phyloP scores from a whole-genome alignment of 2,113 vertebrate species.

The Triplophysa tibetana region DNA sequence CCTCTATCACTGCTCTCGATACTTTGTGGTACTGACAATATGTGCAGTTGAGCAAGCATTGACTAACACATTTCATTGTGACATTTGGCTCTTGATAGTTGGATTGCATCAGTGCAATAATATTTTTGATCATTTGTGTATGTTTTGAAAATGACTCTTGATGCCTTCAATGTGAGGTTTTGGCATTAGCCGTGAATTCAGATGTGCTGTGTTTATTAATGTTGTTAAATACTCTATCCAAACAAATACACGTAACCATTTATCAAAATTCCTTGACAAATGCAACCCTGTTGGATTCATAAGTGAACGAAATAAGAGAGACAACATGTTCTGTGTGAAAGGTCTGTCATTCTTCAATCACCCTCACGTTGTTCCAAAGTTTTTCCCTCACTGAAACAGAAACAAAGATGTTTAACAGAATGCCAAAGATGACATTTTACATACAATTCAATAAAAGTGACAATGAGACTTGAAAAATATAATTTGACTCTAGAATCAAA shows the following conservation, averaged over 20 bases:
- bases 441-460: no score
- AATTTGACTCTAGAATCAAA: no score
- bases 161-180: slow-evolving; percentile 12
- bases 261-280: background rate
- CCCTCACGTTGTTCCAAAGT: no score
- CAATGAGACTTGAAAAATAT: background rate
- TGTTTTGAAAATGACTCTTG: slow-evolving; percentile 33
- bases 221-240: background rate
- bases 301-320: background rate
- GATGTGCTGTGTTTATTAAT: slow-evolving; percentile 7
- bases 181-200: background rate
- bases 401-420: no score
- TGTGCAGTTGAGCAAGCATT: background rate
- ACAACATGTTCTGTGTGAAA: background rate
- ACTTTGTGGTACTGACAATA: background rate
- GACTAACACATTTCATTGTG: slow-evolving; percentile 6
- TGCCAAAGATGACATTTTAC: no score
- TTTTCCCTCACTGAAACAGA: no score
- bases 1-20: background rate
- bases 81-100: slow-evolving; percentile 33
- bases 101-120: slow-evolving; percentile 22
- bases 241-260: background rate
- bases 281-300: background rate
- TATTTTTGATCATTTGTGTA: slow-evolving; percentile 15
- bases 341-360: background rate